Percentiles rank a stretch among this genome's conserved stretches.
Conservation (phyloP, 2,113 vertebrate species). For the Uropsilus gracilis region DNA sequence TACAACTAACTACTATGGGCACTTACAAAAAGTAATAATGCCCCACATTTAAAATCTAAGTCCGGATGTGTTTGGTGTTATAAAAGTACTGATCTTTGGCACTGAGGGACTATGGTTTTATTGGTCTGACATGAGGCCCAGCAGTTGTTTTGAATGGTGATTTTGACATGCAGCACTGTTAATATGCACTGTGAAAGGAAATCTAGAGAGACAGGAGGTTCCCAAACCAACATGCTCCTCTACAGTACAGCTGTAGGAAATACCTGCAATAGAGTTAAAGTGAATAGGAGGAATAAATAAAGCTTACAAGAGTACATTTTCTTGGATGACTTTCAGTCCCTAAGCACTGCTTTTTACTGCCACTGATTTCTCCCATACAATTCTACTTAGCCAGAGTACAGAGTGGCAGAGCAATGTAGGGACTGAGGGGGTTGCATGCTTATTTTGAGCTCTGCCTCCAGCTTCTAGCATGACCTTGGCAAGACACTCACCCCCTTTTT, state of each 20-base stretch:
- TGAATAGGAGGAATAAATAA: background rate
- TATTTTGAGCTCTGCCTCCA: conserved; percentile 49
- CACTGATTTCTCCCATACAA: background rate
- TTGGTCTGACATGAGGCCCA: background rate
- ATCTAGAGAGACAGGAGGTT: background rate
- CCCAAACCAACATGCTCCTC: background rate
- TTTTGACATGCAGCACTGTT: background rate
- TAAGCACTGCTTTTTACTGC: background rate
- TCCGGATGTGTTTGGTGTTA: background rate
- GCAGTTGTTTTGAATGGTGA: background rate
- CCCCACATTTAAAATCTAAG: conserved; percentile 19
- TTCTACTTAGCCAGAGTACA: background rate
- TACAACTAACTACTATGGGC: background rate
- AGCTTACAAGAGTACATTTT: background rate
- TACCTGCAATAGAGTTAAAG: background rate
- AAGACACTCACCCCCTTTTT: conserved; percentile 34
- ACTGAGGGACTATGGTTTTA: background rate
- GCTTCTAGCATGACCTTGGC: background rate
- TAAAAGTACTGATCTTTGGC: background rate
- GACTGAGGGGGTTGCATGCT: background rate
- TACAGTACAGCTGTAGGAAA: background rate
- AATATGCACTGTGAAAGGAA: background rate
- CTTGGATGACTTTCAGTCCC: background rate
- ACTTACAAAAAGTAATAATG: background rate
- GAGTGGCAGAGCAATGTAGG: background rate